Conservation (phyloP, 30 jellyfish, hydroid and myxozoan species). For the Pelagia noctiluca region DNA sequence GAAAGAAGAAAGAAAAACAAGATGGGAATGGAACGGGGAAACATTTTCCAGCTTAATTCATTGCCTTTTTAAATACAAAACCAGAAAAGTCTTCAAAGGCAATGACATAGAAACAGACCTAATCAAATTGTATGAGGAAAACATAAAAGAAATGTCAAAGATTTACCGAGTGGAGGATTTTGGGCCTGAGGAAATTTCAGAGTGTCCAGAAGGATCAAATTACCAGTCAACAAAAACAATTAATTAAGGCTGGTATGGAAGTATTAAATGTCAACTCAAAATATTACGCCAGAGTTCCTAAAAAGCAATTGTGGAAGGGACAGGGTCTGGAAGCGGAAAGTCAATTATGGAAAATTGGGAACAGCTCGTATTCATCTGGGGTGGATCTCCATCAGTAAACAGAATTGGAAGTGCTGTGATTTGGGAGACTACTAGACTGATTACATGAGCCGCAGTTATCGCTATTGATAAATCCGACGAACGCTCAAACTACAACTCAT, state of each 20-base stretch:
- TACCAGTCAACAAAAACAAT: neutral
- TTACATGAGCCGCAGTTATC: no score
- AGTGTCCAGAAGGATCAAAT: neutral
- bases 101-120: slow-evolving; percentile 46
- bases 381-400: slow-evolving; percentile 31
- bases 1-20: neutral
- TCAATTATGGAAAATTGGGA: slow-evolving; percentile 20
- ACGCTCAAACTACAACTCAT: no score
- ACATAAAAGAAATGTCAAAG: slow-evolving; percentile 29
- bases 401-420: slow-evolving; percentile 16
- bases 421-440: no score
- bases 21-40: no score
- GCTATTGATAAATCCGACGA: no score
- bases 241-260: neutral
- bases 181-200: slow-evolving; percentile 22
- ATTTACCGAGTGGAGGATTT: slow-evolving; percentile 9
- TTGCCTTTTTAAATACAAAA: slow-evolving; percentile 13
- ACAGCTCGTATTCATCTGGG: slow-evolving; percentile 2
- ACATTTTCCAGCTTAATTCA: no score
- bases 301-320: no score
- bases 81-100: slow-evolving; percentile 31
- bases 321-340: slow-evolving; percentile 62
- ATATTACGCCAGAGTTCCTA: no score
- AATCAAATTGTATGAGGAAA: slow-evolving; percentile 21
- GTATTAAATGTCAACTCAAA: slow-evolving; percentile 3